phyloP scores from a whole-genome alignment of 2,888 invertebrate species.

The Cordilura impudica region DNA sequence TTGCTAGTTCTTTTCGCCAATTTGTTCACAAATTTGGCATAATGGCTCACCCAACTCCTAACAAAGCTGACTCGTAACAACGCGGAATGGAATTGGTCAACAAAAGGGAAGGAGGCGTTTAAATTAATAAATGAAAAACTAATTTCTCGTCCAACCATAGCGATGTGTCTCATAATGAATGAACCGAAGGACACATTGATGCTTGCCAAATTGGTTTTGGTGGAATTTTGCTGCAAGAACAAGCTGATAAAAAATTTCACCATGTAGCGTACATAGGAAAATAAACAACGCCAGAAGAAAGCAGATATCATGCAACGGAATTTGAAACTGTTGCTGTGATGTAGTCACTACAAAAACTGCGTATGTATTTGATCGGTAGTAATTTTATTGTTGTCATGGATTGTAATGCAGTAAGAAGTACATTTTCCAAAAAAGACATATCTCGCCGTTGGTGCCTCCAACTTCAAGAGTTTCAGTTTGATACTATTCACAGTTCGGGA shows the following conservation, averaged over 20 bases:
- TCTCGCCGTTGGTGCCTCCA: slow-evolving; percentile 67
- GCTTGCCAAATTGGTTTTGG: slow-evolving; percentile 40
- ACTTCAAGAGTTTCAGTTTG: slow-evolving; percentile 55
- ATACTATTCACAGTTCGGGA: slow-evolving; percentile 38
- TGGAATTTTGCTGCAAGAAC: slow-evolving; percentile 41
- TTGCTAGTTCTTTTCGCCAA: slow-evolving; percentile 24
- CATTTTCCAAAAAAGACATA: slow-evolving; percentile 63
- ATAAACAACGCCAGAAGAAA: slow-evolving; percentile 48
- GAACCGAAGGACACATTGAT: slow-evolving; percentile 47
- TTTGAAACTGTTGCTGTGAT: slow-evolving; percentile 41
- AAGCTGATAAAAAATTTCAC: slow-evolving; percentile 34
- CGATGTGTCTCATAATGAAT: slow-evolving; percentile 23
- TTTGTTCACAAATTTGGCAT: slow-evolving; percentile 11
- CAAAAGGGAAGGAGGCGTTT: slow-evolving; percentile 17
- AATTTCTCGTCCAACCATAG: slow-evolving; percentile 1
- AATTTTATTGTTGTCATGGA: slow-evolving; percentile 35
- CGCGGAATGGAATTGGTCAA: slow-evolving; percentile 11
- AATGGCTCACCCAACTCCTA: slow-evolving; percentile 24
- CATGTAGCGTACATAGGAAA: slow-evolving; percentile 16
- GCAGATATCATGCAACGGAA: slow-evolving; percentile 50
- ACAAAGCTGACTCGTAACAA: slow-evolving; percentile 14
- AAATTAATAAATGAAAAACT: slow-evolving; percentile 30
- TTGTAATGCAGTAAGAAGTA: slow-evolving; percentile 26
- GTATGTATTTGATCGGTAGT: slow-evolving; percentile 39
- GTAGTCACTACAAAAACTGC: slow-evolving; percentile 39